These are phyloP conservation scores for Agrochola lychnidis DNA, from an alignment of 2,888 invertebrate species.

Conservation along the genomic window DNA sequence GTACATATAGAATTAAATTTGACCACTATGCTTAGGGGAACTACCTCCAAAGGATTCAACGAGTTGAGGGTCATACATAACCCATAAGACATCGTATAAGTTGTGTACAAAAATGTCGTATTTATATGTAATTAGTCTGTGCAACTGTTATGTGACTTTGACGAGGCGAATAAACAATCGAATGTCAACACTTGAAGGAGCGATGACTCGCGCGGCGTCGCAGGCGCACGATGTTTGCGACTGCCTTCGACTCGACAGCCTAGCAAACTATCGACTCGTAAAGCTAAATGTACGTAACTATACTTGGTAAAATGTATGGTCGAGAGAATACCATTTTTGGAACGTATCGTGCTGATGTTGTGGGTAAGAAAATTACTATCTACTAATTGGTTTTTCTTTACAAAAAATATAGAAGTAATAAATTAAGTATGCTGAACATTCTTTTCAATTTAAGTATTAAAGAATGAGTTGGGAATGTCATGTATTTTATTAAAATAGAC, in stretches of 20 bases:
- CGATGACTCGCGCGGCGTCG: slow-evolving; percentile 82
- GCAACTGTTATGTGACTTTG: slow-evolving; percentile 84
- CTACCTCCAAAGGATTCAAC: slow-evolving; percentile 30
- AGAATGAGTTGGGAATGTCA: not conserved
- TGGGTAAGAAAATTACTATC: slow-evolving; percentile 18
- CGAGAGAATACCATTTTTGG: slow-evolving; percentile 11
- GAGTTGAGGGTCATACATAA: slow-evolving; percentile 43
- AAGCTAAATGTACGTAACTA: slow-evolving; percentile 12
- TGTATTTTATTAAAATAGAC: not conserved
- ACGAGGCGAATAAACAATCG: slow-evolving; percentile 86
- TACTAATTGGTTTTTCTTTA: slow-evolving; percentile 17
- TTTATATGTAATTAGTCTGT: slow-evolving; percentile 82
- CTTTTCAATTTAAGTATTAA: not conserved
- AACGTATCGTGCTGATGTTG: slow-evolving; percentile 28
- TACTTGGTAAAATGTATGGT: slow-evolving; percentile 11
- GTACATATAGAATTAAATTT: not conserved
- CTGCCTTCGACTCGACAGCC: slow-evolving; percentile 69
- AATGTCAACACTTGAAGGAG: slow-evolving; percentile 88
- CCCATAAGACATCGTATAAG: not conserved
- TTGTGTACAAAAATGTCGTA: slow-evolving; percentile 67
- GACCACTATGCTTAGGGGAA: slow-evolving; percentile 23
- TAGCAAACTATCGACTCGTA: slow-evolving; percentile 41
- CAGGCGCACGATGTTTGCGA: slow-evolving; percentile 68
- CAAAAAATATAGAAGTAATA: not conserved
- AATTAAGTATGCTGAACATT: not conserved